These are phyloP conservation scores for Drosophila anomalipes DNA, from an alignment of 2,888 invertebrate species.

Conservation along the genomic window DNA sequence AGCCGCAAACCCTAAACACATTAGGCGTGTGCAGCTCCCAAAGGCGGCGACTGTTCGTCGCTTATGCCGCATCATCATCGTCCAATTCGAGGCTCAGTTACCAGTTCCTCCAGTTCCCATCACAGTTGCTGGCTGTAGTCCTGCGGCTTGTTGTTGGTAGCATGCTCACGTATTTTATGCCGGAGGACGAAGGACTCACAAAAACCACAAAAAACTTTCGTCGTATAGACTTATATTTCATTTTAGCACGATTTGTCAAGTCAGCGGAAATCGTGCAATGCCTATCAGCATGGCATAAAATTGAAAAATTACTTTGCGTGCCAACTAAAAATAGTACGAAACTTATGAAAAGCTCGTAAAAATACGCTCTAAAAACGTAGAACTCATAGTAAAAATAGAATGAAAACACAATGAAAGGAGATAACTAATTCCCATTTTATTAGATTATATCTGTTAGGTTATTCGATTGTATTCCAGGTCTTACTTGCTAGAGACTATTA, in stretches of 20 bases:
- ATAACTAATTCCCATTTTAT: neutral
- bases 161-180: conserved; percentile 64
- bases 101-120: conserved; percentile 5
- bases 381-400: neutral
- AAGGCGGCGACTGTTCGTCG: conserved; percentile 36
- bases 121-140: conserved; percentile 15
- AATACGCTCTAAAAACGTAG: conserved; percentile 22
- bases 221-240: conserved; percentile 72
- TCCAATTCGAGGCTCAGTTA: conserved; percentile 31
- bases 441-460: neutral
- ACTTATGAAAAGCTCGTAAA: conserved; percentile 73
- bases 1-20: conserved; percentile 71
- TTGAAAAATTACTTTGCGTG: conserved; percentile 83
- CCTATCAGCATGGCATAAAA: conserved; percentile 74
- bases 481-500: neutral
- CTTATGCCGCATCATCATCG: conserved; percentile 69
- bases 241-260: conserved; percentile 81
- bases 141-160: conserved; percentile 47
- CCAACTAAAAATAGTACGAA: conserved; percentile 41
- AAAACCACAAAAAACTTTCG: conserved; percentile 31
- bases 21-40: conserved; percentile 55
- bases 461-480: neutral
- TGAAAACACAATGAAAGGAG: neutral
- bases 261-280: conserved; percentile 82
- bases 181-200: conserved; percentile 1